Conservation (phyloP, 2,797 vertebrate genomes). For the Gymnopithys bicolor region DNA sequence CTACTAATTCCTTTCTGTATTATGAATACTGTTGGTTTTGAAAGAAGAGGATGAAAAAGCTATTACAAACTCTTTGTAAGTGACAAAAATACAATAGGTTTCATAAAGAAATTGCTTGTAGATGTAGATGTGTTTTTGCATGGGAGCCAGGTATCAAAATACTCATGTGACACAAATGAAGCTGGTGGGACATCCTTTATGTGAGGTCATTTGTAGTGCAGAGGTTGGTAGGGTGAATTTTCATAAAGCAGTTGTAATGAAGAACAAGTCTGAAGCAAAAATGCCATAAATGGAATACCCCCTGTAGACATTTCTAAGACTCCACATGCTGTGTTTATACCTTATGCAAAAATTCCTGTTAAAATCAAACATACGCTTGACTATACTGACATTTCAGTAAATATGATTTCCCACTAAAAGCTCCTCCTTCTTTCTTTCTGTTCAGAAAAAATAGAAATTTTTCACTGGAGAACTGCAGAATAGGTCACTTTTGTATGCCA, state of each 20-base stretch:
- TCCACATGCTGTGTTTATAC: neutral
- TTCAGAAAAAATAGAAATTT: neutral
- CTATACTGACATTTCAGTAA: neutral
- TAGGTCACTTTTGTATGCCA: neutral
- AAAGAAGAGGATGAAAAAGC: neutral
- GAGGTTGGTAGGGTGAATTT: neutral
- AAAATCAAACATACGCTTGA: neutral
- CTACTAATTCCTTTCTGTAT: neutral
- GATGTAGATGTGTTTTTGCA: neutral
- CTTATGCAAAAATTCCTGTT: neutral
- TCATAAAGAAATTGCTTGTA: neutral
- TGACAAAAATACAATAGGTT: neutral
- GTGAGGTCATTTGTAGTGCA: neutral
- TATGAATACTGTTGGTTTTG: neutral
- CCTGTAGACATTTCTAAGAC: neutral
- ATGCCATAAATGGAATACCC: neutral
- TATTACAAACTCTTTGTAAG: neutral
- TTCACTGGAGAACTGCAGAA: neutral
- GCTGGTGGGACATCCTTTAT: neutral
- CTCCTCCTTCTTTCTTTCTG: neutral
- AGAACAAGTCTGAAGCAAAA: neutral
- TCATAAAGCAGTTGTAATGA: neutral
- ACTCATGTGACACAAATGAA: neutral
- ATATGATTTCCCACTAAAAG: neutral
- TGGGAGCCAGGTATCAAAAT: neutral